phyloP scores from a whole-genome alignment of 1,140 invertebrate species.

The Drosophila nigrodunni region DNA sequence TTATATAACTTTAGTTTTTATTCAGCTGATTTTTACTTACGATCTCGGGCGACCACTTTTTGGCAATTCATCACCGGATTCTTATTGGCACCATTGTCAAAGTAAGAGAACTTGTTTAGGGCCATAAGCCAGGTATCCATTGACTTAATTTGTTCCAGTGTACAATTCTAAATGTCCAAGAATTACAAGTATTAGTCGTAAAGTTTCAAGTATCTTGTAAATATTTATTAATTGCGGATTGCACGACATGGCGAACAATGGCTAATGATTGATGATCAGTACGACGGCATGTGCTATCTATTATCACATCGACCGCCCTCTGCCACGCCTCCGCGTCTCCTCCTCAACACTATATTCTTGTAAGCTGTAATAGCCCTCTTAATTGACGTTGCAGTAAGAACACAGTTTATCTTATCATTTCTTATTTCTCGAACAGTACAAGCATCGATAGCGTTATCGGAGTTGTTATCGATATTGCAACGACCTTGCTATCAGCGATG shows the following conservation, averaged over 20 bases:
- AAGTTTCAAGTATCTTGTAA: conserved; percentile 6
- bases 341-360: conserved; percentile 1
- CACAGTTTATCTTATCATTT: conserved; percentile 59
- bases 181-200: conserved; percentile 24
- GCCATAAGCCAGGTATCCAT: conserved; percentile 79
- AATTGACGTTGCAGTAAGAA: conserved; percentile 51
- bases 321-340: background rate
- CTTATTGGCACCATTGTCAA: conserved; percentile 74
- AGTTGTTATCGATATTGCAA: conserved; percentile 12
- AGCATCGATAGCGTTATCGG: conserved; percentile 7
- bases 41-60: conserved; percentile 78
- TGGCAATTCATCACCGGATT: conserved; percentile 80
- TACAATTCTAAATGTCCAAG: conserved; percentile 61
- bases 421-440: background rate
- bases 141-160: conserved; percentile 78
- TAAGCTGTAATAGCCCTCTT: conserved; percentile 35
- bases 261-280: conserved; percentile 53
- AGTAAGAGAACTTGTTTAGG: conserved; percentile 75
- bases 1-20: background rate
- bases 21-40: conserved; percentile 57
- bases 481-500: conserved; percentile 17
- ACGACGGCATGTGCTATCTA: conserved; percentile 6
- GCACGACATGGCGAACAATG: conserved; percentile 30
- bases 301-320: background rate
- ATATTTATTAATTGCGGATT: background rate